Evolutionary conservation across 2,797 vertebrate species (phyloP), one percentile per base, ranked within the genome.

Genomic region (Lerista edwardsae): DNA sequence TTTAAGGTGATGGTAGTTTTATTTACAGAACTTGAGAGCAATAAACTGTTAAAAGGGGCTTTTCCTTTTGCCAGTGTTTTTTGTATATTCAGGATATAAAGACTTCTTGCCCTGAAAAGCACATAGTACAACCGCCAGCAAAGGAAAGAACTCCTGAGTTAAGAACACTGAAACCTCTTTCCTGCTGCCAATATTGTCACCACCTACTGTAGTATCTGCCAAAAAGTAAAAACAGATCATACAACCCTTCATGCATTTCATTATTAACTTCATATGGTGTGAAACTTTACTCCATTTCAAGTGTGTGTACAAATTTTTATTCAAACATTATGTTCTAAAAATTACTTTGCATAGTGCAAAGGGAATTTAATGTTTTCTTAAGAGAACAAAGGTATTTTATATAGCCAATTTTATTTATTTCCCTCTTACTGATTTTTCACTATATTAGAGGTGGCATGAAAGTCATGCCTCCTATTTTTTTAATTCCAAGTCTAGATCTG

Each of bases 111-210:
- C 36, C 19, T 29, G 21, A n/a, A 61, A 80, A 68, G 23, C 36
- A 11, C 47, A 57, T n/a, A 39, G 59, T 36, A 64, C 69, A 84
- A 55, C n/a, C 25, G 77, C 77, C 77, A 85, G 62, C n/a, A 25
- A 25, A 64, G 19, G 76, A 79, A 65, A 79, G 19, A 5, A 79
- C 61, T 79, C 77, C 51, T 59, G 72, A 84, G 17, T 65, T 34
- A 78, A 61, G 69, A 73, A 84, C 83, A 65, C 69, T 82, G 57
- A 73, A 64, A 82, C 71, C 21, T 74, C 69, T 82, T 47, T 82
- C 39, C 64, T 51, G 41, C 47, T 44, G 59, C 69, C 41, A 82
- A 51, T 62, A 73, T 41, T 34, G 14, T 61, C 29, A 25, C 59
- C 19, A 29, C 36, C 19, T 62, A 64, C 27, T 39, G 2, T 21